These are phyloP conservation scores for Mola mola DNA, from an alignment of 2,113 vertebrate species.

Conservation along the genomic window DNA sequence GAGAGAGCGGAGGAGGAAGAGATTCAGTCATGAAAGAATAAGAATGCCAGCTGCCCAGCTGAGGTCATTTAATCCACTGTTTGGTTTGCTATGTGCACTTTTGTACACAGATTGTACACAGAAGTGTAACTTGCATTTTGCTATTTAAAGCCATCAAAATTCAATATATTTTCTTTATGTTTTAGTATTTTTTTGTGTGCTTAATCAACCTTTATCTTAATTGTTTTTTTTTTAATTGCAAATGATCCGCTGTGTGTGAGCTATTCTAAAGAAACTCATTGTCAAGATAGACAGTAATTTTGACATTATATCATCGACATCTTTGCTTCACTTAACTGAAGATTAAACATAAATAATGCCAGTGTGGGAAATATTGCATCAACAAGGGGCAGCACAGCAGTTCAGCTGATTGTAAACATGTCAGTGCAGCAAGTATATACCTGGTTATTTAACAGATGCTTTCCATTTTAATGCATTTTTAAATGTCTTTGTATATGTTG, in stretches of 20 bases:
- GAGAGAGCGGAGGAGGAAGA: slow-evolving; percentile 10
- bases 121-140: too few relatives aligned
- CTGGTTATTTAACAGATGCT: slow-evolving; percentile 55
- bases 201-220: too few relatives aligned
- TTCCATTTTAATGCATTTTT: slow-evolving; percentile 49
- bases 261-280: neutral
- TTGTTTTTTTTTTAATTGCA: too few relatives aligned
- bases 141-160: too few relatives aligned
- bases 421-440: slow-evolving; percentile 21
- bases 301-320: neutral
- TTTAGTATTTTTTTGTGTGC: too few relatives aligned
- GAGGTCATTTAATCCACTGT: slow-evolving; percentile 42
- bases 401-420: slow-evolving; percentile 10
- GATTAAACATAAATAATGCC: neutral
- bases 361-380: slow-evolving; percentile 2
- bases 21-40: slow-evolving; percentile 27
- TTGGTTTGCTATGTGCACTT: too few relatives aligned
- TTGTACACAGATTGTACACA: too few relatives aligned
- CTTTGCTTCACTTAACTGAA: neutral
- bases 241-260: neutral
- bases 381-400: slow-evolving; percentile 61
- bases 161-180: too few relatives aligned
- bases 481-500: slow-evolving; percentile 47
- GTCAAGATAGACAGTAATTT: too few relatives aligned
- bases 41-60: slow-evolving; percentile 22